Evolutionary conservation across 2,888 invertebrate species (phyloP).

Genomic region (Heterodera filipjevi): DNA sequence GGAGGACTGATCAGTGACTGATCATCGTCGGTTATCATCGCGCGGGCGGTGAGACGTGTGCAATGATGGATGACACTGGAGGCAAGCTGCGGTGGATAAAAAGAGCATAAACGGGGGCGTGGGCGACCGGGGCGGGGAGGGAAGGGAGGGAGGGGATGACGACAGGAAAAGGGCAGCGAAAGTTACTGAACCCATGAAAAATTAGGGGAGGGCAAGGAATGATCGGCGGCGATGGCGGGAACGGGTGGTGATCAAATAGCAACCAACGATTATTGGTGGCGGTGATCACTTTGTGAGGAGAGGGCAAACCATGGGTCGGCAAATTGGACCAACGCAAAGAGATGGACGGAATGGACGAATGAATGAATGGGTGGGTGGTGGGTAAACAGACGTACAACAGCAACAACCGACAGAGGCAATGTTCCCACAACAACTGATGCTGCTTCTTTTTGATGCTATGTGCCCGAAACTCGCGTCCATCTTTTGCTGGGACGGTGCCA

Average conservation of each 20-base stretch:
- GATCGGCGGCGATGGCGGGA: not conserved
- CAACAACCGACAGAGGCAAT: no score
- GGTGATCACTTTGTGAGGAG: not conserved
- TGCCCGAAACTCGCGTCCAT: no score
- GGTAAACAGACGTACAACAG: not conserved
- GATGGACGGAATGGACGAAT: not conserved
- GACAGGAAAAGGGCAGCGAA: not conserved
- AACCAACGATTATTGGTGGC: not conserved
- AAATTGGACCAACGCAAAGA: not conserved
- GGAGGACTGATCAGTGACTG: not conserved
- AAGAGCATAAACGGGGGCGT: not conserved
- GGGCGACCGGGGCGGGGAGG: not conserved
- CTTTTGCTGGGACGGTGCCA: no score
- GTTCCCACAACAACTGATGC: no score
- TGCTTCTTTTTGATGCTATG: no score
- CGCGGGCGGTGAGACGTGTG: not conserved
- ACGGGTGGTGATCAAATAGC: not conserved
- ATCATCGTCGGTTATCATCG: not conserved
- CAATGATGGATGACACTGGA: not conserved
- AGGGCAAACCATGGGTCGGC: not conserved
- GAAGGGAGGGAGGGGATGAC: not conserved
- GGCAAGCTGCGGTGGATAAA: not conserved
- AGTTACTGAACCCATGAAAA: slow-evolving; percentile 8
- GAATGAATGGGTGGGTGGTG: no score
- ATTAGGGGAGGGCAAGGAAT: not conserved